Evolutionary conservation across 1,140 invertebrate species (phyloP), one percentile per base, ranked within the genome.

Genomic region (Nylanderia fulva): DNA sequence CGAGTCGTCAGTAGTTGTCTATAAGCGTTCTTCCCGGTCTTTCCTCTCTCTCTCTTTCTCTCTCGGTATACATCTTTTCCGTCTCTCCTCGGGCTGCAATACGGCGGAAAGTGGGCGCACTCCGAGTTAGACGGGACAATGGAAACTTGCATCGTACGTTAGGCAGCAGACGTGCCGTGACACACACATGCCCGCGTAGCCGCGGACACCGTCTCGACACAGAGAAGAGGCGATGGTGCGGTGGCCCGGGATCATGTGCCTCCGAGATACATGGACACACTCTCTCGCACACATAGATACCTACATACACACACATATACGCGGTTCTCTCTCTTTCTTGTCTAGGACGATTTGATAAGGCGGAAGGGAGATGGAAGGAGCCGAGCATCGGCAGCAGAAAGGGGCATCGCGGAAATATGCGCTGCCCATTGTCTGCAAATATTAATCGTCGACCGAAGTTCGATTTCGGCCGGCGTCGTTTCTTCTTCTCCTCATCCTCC

Each of bases 81-180:
- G 15, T n/a, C 33, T 18, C 21, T 15, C 15, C 42, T 24, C n/a
- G 18, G 2, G n/a, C 45, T 68, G 63, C 52, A 80, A 85, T 68
- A 83, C 79, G 64, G 58, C 79, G 68, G 79, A 72, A 86, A 74
- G 42, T 75, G 63, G 74, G 85, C 56, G 72, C 66, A 56, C 86
- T 86, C 85, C 84, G 85, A 89, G 86, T 89, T 90, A 86, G 75
- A 76, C 83, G 77, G 91, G 86, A 92, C 91, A 92, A 92, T 91
- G 91, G 91, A 91, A 92, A 92, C 90, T 92, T 92, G 83, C 86
- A 66, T 91, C 91, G 91, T 92, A 92, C 88, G 91, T 92, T 91
- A 91, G 84, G 75, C 76, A 82, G 84, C 90, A 91, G 90, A 89
- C 90, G 89, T 86, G 86, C 75, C 90, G 68, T 90, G 90, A 90